phyloP scores from a whole-genome alignment of 1,140 invertebrate species.

The Panonychus citri region DNA sequence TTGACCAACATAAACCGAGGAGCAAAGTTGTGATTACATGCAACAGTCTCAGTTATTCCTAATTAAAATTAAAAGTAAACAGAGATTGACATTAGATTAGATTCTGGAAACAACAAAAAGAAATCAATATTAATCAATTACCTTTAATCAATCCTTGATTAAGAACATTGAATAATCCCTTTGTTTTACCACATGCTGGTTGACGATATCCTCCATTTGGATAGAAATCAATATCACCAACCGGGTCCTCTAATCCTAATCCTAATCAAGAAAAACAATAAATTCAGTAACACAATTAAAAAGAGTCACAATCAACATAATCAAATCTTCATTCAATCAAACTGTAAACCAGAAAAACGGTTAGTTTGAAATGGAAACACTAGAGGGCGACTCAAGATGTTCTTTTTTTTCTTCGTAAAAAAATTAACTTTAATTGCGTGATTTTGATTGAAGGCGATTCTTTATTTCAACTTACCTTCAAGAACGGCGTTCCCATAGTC shows the following conservation, averaged over 20 bases:
- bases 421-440: no score
- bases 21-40: background rate
- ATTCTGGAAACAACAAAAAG: background rate
- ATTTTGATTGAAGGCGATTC: background rate
- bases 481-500: background rate
- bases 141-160: background rate
- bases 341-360: no score
- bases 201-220: conserved; percentile 67
- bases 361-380: no score
- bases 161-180: background rate
- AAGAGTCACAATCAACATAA: no score
- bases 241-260: conserved; percentile 42
- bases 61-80: no score
- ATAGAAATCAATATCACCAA: conserved; percentile 64
- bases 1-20: background rate
- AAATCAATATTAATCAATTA: background rate
- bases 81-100: background rate
- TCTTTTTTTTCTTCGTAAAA: no score
- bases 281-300: no score
- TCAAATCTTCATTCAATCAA: no score
- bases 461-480: background rate
- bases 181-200: conserved; percentile 37
- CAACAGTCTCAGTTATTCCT: background rate
- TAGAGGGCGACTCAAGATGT: no score
- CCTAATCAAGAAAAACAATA: conserved; percentile 26